Evolutionary conservation across 1,140 invertebrate species (phyloP), one percentile per base, ranked within the genome.

Genomic region (Macrocentrus cingulum): DNA sequence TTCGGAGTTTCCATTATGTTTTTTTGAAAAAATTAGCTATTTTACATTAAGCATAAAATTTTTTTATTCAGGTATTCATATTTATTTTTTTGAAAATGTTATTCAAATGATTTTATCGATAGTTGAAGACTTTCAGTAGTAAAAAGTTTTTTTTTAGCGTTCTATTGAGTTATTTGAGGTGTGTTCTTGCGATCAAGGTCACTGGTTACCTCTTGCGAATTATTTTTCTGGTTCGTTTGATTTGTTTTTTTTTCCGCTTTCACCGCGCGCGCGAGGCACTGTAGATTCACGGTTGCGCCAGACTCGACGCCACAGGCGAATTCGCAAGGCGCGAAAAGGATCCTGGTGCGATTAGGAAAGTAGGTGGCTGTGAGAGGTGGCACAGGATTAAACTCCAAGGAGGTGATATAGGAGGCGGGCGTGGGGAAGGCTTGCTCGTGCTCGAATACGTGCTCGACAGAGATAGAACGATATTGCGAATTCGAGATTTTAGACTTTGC

Each of bases 341-440:
- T 78, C 76, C 76, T 78, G 74, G 16, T 62, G 53, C 59, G 67
- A 77, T 73, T 69, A 77, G 74, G 74, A 64, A 62, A 65, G 54
- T 64, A 78, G 65, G 45, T 51, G 23, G 60, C 16, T 52, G 20
- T 54, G 57, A 66, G 64, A 73, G 74, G 72, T 78, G 67, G 76
- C 76, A 71, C 76, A 77, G 76, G 75, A 76, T 67, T 75, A 74
- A 72, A 66, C 64, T 51, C 49, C 29, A 53, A 48, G 45, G 46
- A 50, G 32, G 36, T 57, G 34, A 48, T 16, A 22, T 51, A 49
- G 32, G 45, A 41, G 34, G 51, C 48, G 37, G 58, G 46, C 45
- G 25, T 41, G 22, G 46, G 25, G 36, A 42, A 36, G 36, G 23
- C 32, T 32, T 22, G 22, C 16, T 23, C 22, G 25, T 1, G 6